These are phyloP conservation scores for Tipula unca DNA, from an alignment of 2,888 invertebrate genomes.

Conservation along the genomic window DNA sequence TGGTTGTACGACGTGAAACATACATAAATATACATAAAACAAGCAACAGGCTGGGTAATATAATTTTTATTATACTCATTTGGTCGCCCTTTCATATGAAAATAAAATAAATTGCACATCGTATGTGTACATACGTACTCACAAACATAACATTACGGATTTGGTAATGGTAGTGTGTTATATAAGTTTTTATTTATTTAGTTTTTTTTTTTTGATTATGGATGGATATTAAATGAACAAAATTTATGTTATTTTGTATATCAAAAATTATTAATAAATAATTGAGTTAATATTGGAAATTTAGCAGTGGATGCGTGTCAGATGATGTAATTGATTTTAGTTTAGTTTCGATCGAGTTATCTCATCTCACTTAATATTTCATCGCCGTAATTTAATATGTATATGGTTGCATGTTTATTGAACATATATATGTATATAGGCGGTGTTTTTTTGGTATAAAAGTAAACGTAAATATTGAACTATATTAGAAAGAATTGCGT, in stretches of 20 bases:
- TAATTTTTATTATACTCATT: slow-evolving; percentile 8
- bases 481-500: too few relatives aligned
- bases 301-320: neutral
- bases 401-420: neutral
- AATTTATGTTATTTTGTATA: too few relatives aligned
- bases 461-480: too few relatives aligned
- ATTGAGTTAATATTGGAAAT: neutral
- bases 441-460: too few relatives aligned
- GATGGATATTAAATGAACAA: neutral
- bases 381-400: neutral
- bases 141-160: neutral
- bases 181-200: neutral
- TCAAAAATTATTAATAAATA: neutral
- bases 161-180: neutral
- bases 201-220: too few relatives aligned
- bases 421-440: too few relatives aligned
- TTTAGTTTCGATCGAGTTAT: neutral
- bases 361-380: neutral
- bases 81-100: neutral
- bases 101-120: neutral
- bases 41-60: slow-evolving; percentile 14
- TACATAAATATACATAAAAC: neutral
- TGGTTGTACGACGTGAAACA: neutral
- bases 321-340: neutral
- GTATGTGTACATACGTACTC: too few relatives aligned